These are phyloP conservation scores for Bubo bubo DNA, from an alignment of 2,113 vertebrate species.

Conservation along the genomic window DNA sequence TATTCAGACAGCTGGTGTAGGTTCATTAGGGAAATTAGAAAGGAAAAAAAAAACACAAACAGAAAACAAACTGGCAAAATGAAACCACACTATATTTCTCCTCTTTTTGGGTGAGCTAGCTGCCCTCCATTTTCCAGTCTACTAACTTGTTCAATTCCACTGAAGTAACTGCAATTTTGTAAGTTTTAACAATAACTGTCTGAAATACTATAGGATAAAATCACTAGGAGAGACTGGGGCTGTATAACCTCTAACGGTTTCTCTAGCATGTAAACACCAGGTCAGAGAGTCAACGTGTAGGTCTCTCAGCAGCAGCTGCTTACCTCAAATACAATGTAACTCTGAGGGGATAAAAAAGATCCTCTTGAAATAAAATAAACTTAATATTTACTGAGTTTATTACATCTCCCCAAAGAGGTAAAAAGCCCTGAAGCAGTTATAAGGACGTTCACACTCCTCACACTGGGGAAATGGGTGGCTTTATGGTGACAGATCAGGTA, in stretches of 20 bases:
- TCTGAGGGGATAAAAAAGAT: neutral
- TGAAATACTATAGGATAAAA: constrained; percentile 25
- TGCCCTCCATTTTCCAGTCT: constrained; percentile 1
- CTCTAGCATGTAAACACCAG: neutral
- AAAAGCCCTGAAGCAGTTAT: neutral
- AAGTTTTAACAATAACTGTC: neutral
- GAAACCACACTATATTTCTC: neutral
- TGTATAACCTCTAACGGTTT: neutral
- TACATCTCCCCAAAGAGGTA: neutral
- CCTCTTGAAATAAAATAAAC: neutral
- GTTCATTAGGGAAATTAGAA: constrained; percentile 50
- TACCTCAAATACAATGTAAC: neutral
- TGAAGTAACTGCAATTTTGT: neutral
- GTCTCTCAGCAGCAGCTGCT: neutral
- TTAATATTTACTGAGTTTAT: neutral
- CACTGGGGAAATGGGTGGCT: neutral
- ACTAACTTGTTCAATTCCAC: neutral
- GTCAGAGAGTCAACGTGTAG: neutral
- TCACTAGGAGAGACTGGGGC: neutral
- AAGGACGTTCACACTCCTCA: neutral
- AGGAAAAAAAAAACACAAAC: neutral
- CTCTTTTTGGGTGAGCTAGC: neutral
- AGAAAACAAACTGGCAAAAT: neutral
- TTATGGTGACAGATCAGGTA: neutral
- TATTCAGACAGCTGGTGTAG: neutral